These are phyloP conservation scores for Phlogophora meticulosa DNA, from an alignment of 2,888 invertebrate genomes.

Conservation along the genomic window DNA sequence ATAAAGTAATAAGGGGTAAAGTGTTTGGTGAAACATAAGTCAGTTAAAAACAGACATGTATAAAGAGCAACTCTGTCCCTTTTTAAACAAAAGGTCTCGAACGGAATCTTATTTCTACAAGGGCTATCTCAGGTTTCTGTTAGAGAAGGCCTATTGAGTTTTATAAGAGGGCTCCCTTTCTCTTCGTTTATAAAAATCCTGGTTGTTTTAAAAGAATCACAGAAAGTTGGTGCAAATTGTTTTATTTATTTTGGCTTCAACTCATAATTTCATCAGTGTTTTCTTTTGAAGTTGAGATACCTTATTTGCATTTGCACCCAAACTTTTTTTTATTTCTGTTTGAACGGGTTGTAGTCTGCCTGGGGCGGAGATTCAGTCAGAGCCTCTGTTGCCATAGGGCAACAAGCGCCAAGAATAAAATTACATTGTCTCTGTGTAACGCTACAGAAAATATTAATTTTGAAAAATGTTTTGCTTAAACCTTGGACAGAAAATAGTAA, in stretches of 20 bases:
- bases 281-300: constrained; percentile 20
- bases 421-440: constrained; percentile 30
- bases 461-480: not conserved
- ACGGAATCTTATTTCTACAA: constrained; percentile 21
- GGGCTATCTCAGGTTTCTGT: constrained; percentile 26
- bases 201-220: constrained; percentile 29
- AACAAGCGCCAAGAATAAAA: constrained; percentile 34
- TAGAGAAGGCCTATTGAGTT: constrained; percentile 35
- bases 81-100: constrained; percentile 20
- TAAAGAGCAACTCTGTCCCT: constrained; percentile 35
- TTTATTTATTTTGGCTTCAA: constrained; percentile 29
- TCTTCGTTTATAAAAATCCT: constrained; percentile 10
- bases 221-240: constrained; percentile 28
- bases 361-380: not conserved
- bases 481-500: not conserved
- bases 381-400: constrained; percentile 6
- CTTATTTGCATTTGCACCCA: not conserved
- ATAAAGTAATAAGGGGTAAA: too few species aligned
- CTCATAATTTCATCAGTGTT: constrained; percentile 35
- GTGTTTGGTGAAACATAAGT: not conserved
- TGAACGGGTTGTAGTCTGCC: not conserved
- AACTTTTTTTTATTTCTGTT: not conserved
- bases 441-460: constrained; percentile 17
- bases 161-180: constrained; percentile 32
- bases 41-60: not conserved